Conservation (phyloP, 1,140 invertebrate species). For the Nixonia krombeini region DNA sequence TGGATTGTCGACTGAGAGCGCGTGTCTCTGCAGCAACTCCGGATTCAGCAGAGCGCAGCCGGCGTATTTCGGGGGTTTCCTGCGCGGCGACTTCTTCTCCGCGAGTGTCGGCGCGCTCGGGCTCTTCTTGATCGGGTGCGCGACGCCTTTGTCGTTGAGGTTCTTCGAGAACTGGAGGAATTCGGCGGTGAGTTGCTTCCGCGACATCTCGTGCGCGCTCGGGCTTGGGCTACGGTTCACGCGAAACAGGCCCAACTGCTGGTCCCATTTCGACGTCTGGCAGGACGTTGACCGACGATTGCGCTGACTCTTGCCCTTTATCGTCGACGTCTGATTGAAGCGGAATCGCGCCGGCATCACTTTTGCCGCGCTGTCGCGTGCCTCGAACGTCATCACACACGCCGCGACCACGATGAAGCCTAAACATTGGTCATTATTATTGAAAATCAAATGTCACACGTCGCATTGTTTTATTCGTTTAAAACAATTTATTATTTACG, state of each 20-base stretch:
- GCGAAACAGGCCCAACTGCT: conserved; percentile 76
- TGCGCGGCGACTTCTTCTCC: conserved; percentile 69
- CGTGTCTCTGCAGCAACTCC: conserved; percentile 75
- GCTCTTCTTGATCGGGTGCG: conserved; percentile 70
- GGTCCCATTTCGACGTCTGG: conserved; percentile 75
- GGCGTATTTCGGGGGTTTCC: conserved; percentile 65
- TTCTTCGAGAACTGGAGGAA: conserved; percentile 80
- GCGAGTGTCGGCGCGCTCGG: conserved; percentile 74
- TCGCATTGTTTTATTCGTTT: no score
- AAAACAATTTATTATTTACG: no score
- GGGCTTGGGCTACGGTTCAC: conserved; percentile 70
- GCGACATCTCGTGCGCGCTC: conserved; percentile 59
- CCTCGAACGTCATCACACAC: conserved; percentile 96
- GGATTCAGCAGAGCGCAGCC: conserved; percentile 75
- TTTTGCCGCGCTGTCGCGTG: conserved; percentile 88
- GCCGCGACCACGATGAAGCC: conserved; percentile 93
- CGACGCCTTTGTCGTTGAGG: conserved; percentile 68
- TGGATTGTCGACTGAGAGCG: conserved; percentile 79
- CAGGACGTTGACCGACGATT: conserved; percentile 70
- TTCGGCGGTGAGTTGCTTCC: conserved; percentile 77
- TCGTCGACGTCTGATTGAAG: conserved; percentile 72
- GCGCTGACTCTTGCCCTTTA: conserved; percentile 65
- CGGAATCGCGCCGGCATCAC: conserved; percentile 85
- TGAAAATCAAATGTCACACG: no score
- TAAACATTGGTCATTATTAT: no score